Conservation (phyloP, 1,140 invertebrate genomes). For the Sitodiplosis mosellana region DNA sequence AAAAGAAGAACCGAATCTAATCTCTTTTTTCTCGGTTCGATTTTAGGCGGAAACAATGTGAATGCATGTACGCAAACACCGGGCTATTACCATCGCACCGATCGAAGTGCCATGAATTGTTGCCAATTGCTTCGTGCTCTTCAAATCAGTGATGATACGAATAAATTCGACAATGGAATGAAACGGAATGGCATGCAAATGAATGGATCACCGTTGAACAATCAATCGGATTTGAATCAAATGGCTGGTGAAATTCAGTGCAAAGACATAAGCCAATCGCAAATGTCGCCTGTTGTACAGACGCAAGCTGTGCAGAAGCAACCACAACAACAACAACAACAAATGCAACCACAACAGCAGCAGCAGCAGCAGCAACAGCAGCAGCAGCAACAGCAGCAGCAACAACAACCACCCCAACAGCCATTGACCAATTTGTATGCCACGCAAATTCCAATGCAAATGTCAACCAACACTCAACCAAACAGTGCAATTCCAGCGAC, state of each 20-base stretch:
- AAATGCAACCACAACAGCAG: background rate
- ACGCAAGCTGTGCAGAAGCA: background rate
- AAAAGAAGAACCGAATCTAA: no score
- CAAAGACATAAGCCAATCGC: conserved; percentile 43
- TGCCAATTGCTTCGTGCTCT: background rate
- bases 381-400: conserved; percentile 2
- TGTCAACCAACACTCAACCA: background rate
- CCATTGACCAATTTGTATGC: conserved; percentile 5
- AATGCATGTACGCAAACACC: conserved; percentile 6
- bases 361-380: conserved; percentile 4
- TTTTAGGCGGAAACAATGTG: background rate
- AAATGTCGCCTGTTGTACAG: conserved; percentile 20
- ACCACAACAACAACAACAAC: background rate
- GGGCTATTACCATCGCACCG: conserved; percentile 3
- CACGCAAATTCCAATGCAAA: background rate
- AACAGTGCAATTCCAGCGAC: conserved; percentile 19
- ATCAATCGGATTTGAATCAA: conserved; percentile 13
- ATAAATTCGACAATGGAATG: no score
- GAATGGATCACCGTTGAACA: conserved; percentile 8
- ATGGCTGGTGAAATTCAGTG: conserved; percentile 37
- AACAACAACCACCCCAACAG: conserved; percentile 1
- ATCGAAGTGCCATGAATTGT: conserved; percentile 2
- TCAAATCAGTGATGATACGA: no score
- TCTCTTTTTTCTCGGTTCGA: no score
- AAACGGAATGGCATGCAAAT: no score